Base-by-base conservation (phyloP, 2,888 invertebrate species). In the Tortrix viridana region DNA sequence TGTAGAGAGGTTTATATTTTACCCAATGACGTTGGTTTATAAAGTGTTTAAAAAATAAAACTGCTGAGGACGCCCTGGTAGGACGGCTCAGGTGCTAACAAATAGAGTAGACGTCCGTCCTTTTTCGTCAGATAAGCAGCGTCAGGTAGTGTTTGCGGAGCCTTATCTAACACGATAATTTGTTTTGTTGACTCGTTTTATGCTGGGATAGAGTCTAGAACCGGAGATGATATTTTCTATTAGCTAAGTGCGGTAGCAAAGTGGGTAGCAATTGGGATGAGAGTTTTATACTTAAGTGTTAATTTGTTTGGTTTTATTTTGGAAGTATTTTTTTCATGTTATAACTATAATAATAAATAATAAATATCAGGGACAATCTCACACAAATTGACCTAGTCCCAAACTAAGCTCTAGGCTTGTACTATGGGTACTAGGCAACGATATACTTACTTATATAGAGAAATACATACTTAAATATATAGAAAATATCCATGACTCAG, bases 141-240 rank as follows among this genome's bases (percentile, higher is more conserved):
- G 53, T 43, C 52, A 53, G 53, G 53, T 53, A 53, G 53, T 43
- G 41, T 53, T 53, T 53, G 41, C 37, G 41, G 22, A 23, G 16
- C 53, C 53, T 53, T 53, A 53, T 41, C 53, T 53, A 5, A 53
- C 41, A 53, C 53, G 20, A 52, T 53, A 53, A 53, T 53, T n/a
- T 53, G 23, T 22, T 16, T 37, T 53, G 53, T 53, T 53, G 38
- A 43, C 16, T 53, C 16, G 22, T 16, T 19, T 20, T 6, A 41
- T 9, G 14, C 18, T 18, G 7, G 3, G 3, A 32, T 50, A 37
- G 50, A 19, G 37, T 19, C 19, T 26, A 9, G 26, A n/a, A n/a
- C 37, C 37, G 32, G 32, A 37, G 26, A 49, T 2, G 18, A 32
- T 49, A 38, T 20, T 20, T 16, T 50, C 41, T 16, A 43, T 41